Base-by-base conservation (phyloP, 2,113 vertebrate species). In the Vidua chalybeata region DNA sequence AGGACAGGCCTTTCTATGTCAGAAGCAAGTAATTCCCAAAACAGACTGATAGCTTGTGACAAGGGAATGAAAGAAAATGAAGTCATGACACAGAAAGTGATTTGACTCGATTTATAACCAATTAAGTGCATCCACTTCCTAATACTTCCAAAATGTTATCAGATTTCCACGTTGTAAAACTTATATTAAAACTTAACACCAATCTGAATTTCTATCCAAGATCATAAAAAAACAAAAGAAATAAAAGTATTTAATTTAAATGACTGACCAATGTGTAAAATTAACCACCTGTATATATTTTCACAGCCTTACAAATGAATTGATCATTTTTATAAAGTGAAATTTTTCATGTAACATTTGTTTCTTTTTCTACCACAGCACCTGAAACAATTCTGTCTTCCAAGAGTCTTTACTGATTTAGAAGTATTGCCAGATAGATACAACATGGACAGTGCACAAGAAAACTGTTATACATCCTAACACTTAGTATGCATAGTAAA, bases 401-500 rank as follows among this genome's bases (percentile, higher is more conserved):
- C 37, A 52, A 23, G 22, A 43, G 8, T n/a, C 27, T 82, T 23
- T 33, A 76, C 12, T 41, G 7, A 55, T 64, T 56, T 41, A n/a
- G 23, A 46, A n/a, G 5, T 72, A 61, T 11, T 43, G 16, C 26
- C 46, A 67, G 20, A 51, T 37, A 58, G 13, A 59, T 19, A 33
- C 3, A 83, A 73, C 4, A n/a, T 5, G 6, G 23, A 46, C 27
- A 56, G 10, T 2, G 4, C 24, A 56, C 4, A 67, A 43, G 12
- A 89, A 62, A 88, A 51, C 14, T 37, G 24, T 15, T 67, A 41
- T 1, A 55, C 5, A 37, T 22, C 9, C 24, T 37, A 49, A 58
- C 0, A 0, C 18, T 37, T 9, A 16, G 6, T 30, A 64, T 7
- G 28, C 3, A 18, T 6, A 21, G 35, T 3, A 7, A 76, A 81